Conservation (phyloP, 2,113 vertebrate species). For the Engystomops pustulosus region DNA sequence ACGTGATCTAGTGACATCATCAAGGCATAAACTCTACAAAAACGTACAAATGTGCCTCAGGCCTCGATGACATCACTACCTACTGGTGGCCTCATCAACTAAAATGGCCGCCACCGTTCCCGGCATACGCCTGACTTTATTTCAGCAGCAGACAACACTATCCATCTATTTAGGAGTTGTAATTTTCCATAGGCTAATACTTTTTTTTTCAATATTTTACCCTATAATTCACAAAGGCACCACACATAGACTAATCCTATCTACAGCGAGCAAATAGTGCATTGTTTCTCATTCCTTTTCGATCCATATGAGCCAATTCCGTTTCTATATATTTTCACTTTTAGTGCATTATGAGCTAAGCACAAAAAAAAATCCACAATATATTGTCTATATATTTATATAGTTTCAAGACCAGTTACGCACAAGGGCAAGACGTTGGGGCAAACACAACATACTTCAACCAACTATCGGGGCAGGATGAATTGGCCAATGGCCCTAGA, state of each 20-base stretch:
- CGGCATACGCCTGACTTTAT: neutral
- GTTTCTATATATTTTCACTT: slow-evolving; percentile 19
- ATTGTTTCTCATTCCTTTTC: slow-evolving; percentile 44
- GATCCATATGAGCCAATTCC: slow-evolving; percentile 31
- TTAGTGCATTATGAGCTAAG: slow-evolving; percentile 40
- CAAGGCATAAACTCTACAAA: neutral
- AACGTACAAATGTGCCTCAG: neutral
- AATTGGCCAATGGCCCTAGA: neutral
- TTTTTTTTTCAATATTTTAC: slow-evolving; percentile 17
- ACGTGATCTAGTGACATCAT: neutral
- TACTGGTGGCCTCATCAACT: neutral
- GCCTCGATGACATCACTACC: neutral
- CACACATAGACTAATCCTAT: slow-evolving; percentile 18
- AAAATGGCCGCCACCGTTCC: neutral
- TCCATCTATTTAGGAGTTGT: slow-evolving; percentile 27
- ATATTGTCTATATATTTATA: neutral
- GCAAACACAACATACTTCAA: neutral
- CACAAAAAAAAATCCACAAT: neutral
- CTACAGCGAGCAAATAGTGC: slow-evolving; percentile 51
- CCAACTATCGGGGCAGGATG: neutral
- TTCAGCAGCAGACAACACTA: neutral
- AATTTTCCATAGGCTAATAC: slow-evolving; percentile 5
- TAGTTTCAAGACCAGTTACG: neutral
- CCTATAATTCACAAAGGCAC: slow-evolving; percentile 36
- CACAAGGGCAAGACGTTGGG: neutral